Base-by-base conservation (phyloP, 2,797 vertebrate species). In the Telmatherina bonti region DNA sequence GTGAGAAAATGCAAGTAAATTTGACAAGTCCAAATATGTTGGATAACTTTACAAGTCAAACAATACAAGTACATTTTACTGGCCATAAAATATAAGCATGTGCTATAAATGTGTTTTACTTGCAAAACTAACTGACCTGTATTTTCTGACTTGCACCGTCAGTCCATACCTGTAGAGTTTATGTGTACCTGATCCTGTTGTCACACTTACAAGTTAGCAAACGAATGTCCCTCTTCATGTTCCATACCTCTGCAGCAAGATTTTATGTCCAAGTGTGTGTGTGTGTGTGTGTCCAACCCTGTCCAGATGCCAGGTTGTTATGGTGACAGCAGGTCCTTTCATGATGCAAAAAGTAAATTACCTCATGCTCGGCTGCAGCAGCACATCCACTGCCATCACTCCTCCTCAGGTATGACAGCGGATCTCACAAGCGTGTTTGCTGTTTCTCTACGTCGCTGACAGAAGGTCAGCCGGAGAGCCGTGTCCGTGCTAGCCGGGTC, bases 231-330 rank as follows among this genome's bases (percentile, higher is more conserved):
- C 38, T 41, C 12, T 38, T 13, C 36, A 2, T 5, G 38, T 16
- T 41, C 38, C 16, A 1, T 41, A 41, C n/a, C 51, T 35, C 63
- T 12, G 15, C 63, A 12, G 13, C 33, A 31, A 31, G 2, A 52
- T 55, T 62, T n/a, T 65, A 52, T 58, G 47, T 70, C 35, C 9
- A n/a, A 58, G n/a, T n/a, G n/a, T n/a, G 47, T 29, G 62, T 56
- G 52, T 63, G 33, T 55, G 51, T 54, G 64, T 59, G 65, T 54
- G 67, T 86, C 24, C 63, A 41, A 53, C 24, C 72, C 12, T 77
- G 76, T 70, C 78, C 83, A 82, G 83, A 76, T 84, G 81, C 67
- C 62, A 45, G 59, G 53, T 82, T 78, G 73, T 79, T 75, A 69
- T 77, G 67, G 76, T 56, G 83, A 82, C 78, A 81, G 72, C 63